These are phyloP conservation scores for Temnothorax nylanderi DNA, from an alignment of 1,140 invertebrate genomes.

Conservation along the genomic window DNA sequence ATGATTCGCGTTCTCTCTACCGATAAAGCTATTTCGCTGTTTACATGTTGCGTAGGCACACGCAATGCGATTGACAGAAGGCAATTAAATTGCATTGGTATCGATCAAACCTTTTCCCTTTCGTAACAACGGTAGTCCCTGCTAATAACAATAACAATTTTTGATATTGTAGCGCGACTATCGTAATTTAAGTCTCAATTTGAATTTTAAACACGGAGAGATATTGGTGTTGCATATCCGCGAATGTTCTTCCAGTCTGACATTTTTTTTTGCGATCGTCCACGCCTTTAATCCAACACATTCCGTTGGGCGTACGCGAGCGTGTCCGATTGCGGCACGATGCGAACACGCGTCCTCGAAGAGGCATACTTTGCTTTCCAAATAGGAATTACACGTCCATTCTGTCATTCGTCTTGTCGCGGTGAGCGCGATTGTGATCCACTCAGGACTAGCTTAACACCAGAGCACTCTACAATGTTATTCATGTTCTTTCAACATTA, in stretches of 20 bases:
- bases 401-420: constrained; percentile 10
- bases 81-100: background rate
- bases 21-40: background rate
- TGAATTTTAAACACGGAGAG: background rate
- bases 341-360: constrained; percentile 53
- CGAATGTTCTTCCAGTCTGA: background rate
- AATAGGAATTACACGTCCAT: constrained; percentile 32
- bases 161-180: background rate
- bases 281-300: constrained; percentile 26
- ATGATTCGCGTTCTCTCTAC: background rate
- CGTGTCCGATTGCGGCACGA: constrained; percentile 12
- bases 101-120: background rate
- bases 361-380: constrained; percentile 28
- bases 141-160: background rate
- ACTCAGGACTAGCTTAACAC: background rate
- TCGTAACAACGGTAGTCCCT: background rate
- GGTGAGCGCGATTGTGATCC: background rate
- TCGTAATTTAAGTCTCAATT: background rate
- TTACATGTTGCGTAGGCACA: background rate
- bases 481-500: background rate
- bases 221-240: background rate
- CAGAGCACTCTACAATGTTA: background rate
- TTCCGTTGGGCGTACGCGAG: constrained; percentile 40
- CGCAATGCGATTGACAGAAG: background rate
- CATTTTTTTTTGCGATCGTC: background rate